A percentile compares a stretch with the other conserved stretches of the same genome.
These are phyloP conservation scores for Emmelina monodactyla DNA, from an alignment of 2,888 invertebrate species.

Conservation along the genomic window DNA sequence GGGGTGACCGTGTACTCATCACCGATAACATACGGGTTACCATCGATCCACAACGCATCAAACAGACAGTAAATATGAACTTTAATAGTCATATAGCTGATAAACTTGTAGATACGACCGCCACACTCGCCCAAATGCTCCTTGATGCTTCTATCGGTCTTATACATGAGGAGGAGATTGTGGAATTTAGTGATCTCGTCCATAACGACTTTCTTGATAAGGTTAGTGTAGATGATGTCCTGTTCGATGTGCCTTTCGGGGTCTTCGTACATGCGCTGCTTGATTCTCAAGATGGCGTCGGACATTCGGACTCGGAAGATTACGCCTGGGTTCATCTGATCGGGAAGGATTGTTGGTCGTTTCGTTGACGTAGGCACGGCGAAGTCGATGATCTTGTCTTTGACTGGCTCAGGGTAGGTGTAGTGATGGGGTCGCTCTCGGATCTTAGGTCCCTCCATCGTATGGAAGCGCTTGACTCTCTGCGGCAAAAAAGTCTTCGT, in stretches of 20 bases:
- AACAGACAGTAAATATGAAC: conserved; percentile 57
- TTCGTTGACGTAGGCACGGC: conserved; percentile 31
- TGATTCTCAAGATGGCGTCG: conserved; percentile 50
- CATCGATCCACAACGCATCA: conserved; percentile 56
- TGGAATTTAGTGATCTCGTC: conserved; percentile 58
- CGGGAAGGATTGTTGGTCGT: conserved; percentile 45
- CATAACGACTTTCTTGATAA: conserved; percentile 54
- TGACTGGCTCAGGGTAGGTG: conserved; percentile 49
- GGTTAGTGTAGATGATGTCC: conserved; percentile 53
- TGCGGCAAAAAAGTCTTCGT: conserved; percentile 35
- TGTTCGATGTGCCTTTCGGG: conserved; percentile 53
- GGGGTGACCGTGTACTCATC: conserved; percentile 57
- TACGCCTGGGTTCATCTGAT: conserved; percentile 55
- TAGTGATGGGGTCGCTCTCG: conserved; percentile 53
- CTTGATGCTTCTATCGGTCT: conserved; percentile 51
- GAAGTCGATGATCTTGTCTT: conserved; percentile 45
- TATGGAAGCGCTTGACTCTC: conserved; percentile 27
- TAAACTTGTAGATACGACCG: conserved; percentile 53
- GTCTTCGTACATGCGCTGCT: conserved; percentile 57
- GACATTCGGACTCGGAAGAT: conserved; percentile 56
- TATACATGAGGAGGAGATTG: conserved; percentile 49
- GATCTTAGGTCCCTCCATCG: conserved; percentile 38
- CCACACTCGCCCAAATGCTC: conserved; percentile 57
- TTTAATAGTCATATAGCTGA: conserved; percentile 56
- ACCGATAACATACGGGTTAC: conserved; percentile 54